Base-by-base conservation (phyloP, 2,797 vertebrate genomes). In the Rhodeus uyekii region DNA sequence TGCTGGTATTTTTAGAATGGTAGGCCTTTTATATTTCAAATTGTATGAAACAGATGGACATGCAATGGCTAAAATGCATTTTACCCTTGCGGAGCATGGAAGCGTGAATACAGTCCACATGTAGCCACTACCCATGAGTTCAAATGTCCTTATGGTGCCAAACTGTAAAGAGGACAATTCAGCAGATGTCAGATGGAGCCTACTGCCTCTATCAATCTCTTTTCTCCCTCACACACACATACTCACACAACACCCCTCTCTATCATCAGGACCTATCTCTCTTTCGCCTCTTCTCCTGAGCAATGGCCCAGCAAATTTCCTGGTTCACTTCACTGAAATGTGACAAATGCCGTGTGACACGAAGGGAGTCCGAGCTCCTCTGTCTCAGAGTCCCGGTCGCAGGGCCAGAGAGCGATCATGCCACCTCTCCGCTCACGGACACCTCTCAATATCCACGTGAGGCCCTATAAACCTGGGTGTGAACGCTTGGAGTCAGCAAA, bases 321-420 rank as follows among this genome's bases (percentile, higher is more conserved):
- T 83, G 88, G 87, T 90, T 89, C 88, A 89, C 87, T 88, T 89
- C 88, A 86, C 86, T 86, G 86, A 88, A 87, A 90, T 88, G 86
- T 89, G 85, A 90, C 89, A 89, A 86, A 89, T 84, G 88, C 67
- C 75, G 53, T 84, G 87, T 87, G 86, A 88, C 89, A 86, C 58
- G n/a, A 46, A 84, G 80, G 85, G 80, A 87, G 67, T 83, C 72
- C 80, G 68, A 64, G 71, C 76, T 79, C 61, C 83, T 86, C 82
- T 63, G 73, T 86, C 78, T 85, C 55, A 39, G 74, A 85, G 80
- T 61, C 73, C 60, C 71, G 76, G 80, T 84, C 65, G 63, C 61
- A 22, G 75, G 64, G 74, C 58, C 83, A 85, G 73, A 86, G 87
- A 87, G 82, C 86, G 63, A 75, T 60, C 36, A 9, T 18, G 60